Conservation (phyloP, 2,888 invertebrate species). For the Luperina nickerlii region DNA sequence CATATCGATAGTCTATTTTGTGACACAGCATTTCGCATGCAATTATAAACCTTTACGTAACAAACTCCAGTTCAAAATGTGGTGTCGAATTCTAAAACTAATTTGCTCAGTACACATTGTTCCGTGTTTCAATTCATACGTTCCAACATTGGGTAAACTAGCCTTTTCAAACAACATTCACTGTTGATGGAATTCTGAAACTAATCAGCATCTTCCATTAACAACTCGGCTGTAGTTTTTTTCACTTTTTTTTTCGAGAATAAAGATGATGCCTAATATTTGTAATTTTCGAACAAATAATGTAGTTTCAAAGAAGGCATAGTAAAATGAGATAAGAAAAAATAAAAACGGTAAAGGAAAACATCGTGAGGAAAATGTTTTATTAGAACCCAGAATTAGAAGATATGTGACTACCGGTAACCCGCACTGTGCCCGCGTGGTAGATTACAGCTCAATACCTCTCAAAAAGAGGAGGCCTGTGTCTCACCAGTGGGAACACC, state of each 20-base stretch:
- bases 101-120: conserved; percentile 40
- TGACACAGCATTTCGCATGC: not conserved
- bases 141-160: conserved; percentile 20
- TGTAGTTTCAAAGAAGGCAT: not conserved
- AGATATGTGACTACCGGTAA: not conserved
- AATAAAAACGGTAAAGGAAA: not conserved
- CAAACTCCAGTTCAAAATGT: conserved; percentile 5
- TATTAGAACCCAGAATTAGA: not conserved
- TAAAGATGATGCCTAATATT: not conserved
- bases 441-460: too few species aligned
- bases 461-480: too few species aligned
- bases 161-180: conserved; percentile 20
- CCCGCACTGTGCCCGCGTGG: not conserved
- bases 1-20: not conserved
- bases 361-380: not conserved
- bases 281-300: not conserved
- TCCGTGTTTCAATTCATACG: conserved; percentile 34
- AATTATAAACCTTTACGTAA: conserved; percentile 3
- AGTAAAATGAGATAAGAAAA: not conserved
- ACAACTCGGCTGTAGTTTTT: not conserved
- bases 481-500: too few species aligned
- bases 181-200: conserved; percentile 27
- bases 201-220: conserved; percentile 35
- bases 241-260: conserved; percentile 4
- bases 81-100: conserved; percentile 41